Evolutionary conservation across 2,113 vertebrate genomes (phyloP).

Genomic region (Psettodes erumei): DNA sequence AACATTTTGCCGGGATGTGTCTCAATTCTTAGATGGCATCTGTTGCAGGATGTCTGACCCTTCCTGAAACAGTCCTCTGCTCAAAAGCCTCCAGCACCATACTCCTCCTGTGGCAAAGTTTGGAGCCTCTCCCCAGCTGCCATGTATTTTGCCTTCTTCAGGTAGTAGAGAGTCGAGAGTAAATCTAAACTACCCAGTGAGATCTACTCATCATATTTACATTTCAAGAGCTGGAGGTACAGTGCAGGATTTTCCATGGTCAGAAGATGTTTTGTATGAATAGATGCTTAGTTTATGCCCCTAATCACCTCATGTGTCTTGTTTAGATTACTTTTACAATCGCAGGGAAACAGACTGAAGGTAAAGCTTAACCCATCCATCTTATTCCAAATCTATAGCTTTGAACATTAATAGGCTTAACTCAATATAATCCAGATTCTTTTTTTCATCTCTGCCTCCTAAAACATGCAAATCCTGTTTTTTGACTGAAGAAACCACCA

Average conservation of each 20-base stretch:
- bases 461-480: slow-evolving; percentile 67
- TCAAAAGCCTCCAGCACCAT: not conserved
- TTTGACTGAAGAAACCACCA: slow-evolving; percentile 48
- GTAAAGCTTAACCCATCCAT: slow-evolving; percentile 53
- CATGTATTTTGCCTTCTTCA: not conserved
- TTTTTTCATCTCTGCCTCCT: slow-evolving; percentile 45
- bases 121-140: not conserved
- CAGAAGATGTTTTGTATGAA: slow-evolving; percentile 10
- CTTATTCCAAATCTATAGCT: slow-evolving; percentile 63
- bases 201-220: not conserved
- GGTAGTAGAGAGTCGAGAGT: too few species aligned
- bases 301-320: slow-evolving; percentile 56
- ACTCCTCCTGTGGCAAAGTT: not conserved
- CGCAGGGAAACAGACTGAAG: slow-evolving; percentile 37
- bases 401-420: slow-evolving; percentile 66
- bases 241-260: slow-evolving; percentile 6
- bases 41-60: slow-evolving; percentile 22
- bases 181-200: not conserved
- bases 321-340: slow-evolving; percentile 55
- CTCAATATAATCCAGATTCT: slow-evolving; percentile 59
- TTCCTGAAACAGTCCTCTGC: not conserved
- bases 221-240: not conserved
- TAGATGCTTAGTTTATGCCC: slow-evolving; percentile 19
- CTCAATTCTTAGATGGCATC: slow-evolving; percentile 22
- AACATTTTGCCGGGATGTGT: not conserved